Percentiles rank a stretch among this genome's conserved stretches.
Conservation (phyloP, 2,797 vertebrate genomes). For the Selene dorsalis region DNA sequence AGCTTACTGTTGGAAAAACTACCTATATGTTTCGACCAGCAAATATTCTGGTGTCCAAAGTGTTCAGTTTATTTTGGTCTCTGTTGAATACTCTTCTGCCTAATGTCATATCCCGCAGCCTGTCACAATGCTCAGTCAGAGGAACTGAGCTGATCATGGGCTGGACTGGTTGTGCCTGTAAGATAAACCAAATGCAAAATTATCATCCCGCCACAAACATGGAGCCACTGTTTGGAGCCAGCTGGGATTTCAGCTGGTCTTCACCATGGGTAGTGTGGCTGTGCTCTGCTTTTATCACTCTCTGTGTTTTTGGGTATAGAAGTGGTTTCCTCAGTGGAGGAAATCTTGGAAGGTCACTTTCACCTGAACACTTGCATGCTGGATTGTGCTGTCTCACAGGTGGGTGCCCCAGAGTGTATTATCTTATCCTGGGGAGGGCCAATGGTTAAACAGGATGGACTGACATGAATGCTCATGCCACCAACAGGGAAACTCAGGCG, state of each 20-base stretch:
- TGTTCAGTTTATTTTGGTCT: not conserved
- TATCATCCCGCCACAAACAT: not conserved
- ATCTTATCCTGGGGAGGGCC: not conserved
- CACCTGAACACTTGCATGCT: too few species aligned
- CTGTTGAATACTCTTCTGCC: not conserved
- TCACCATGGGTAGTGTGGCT: not conserved
- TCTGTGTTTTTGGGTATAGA: too few species aligned
- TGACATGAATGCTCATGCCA: not conserved
- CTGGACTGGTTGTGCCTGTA: not conserved
- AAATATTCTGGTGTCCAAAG: too few species aligned
- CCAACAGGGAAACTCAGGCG: not conserved
- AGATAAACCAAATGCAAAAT: not conserved
- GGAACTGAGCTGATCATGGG: not conserved
- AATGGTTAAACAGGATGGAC: too few species aligned
- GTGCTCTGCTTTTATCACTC: not conserved
- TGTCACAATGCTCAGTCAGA: not conserved
- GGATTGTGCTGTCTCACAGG: not conserved
- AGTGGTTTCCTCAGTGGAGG: too few species aligned
- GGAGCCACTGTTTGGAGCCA: not conserved
- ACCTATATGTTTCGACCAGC: not conserved
- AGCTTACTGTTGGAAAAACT: slow-evolving; percentile 3
- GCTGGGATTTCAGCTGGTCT: not conserved
- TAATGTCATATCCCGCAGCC: not conserved
- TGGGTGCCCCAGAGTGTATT: not conserved
- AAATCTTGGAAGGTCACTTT: too few species aligned